Conservation (phyloP, 2,797 vertebrate species). For the Sebastiscus albofasciatus region DNA sequence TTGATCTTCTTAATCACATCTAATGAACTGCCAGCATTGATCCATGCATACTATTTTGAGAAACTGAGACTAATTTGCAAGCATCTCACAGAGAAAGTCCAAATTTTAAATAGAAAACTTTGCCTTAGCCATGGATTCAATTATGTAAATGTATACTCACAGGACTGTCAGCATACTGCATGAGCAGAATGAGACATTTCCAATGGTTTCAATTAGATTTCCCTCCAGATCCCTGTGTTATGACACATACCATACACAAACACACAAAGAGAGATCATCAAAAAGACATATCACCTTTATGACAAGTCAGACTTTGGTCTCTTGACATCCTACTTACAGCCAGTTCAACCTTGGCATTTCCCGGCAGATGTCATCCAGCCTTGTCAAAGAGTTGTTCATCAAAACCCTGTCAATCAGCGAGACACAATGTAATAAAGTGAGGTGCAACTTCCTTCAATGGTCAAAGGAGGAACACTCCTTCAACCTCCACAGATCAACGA, state of each 20-base stretch:
- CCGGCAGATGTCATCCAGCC: slow-evolving; percentile 90
- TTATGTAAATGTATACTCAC: slow-evolving; percentile 83
- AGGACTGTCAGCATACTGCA: slow-evolving; percentile 93
- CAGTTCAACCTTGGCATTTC: slow-evolving; percentile 93
- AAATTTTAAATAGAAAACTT: slow-evolving; percentile 3
- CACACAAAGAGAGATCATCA: slow-evolving; percentile 7
- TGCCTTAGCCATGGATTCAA: neutral
- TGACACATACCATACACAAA: neutral
- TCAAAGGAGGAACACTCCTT: neutral
- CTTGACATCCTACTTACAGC: slow-evolving; percentile 86
- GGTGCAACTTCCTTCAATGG: neutral
- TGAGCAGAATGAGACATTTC: slow-evolving; percentile 89
- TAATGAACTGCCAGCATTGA: slow-evolving; percentile 1
- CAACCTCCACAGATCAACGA: neutral
- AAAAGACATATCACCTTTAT: slow-evolving; percentile 4
- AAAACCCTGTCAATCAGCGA: slow-evolving; percentile 83
- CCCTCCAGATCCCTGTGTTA: slow-evolving; percentile 91
- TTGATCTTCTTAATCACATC: neutral
- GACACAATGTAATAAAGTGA: slow-evolving; percentile 5
- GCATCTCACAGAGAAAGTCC: neutral
- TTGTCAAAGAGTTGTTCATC: slow-evolving; percentile 90
- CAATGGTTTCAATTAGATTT: slow-evolving; percentile 91
- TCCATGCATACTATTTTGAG: neutral
- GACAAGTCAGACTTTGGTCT: slow-evolving; percentile 17
- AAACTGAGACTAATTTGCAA: slow-evolving; percentile 11